Base-by-base conservation (phyloP, 2,113 vertebrate genomes). In the Chrysochloris asiatica region DNA sequence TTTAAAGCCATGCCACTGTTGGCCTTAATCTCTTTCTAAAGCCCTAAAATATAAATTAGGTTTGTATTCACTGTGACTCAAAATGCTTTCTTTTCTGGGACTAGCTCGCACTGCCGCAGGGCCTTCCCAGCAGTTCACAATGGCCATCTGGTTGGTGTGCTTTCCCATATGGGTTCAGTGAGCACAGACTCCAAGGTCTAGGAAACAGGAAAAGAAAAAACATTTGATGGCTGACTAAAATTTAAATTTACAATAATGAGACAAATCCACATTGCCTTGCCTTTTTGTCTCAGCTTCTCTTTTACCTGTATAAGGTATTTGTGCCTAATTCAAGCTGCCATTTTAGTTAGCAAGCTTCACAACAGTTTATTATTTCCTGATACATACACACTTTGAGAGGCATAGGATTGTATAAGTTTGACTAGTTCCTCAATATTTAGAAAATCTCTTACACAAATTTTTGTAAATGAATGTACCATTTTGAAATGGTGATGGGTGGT, bases 1-100 rank as follows among this genome's bases (percentile, higher is more conserved):
- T 96, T 96, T 97, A 97, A 97, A 97, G 97, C 96, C 93, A 43
- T 73, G 95, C 83, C 93, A 92, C 94, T 87, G 26, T 95, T 97
- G 95, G 87, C 81, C 97, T 97, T 97, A 97, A 95, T 97, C 92
- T 97, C 96, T 22, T 97, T 92, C 96, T 96, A 96, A 97, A 97
- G 93, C 48, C 93, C 90, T 97, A 96, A 97, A 97, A 97, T 96
- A 97, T 95, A 98, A 97, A 98, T 97, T 96, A 96, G 89, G 83
- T 48, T 90, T 97, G 92, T 95, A 93, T 90, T 96, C 73, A 0
- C 86, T 97, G 93, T 94, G 94, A 96, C 85, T 85, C 93, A 96
- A 96, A 89, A 63, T 95, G 96, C 69, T 95, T 97, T 97, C 96
- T 96, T 90, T 93, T 95, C 88, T 94, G 93, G 95, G 72, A 73